A percentile compares a stretch with the other conserved stretches of the same genome.
Conservation (phyloP, 2,888 invertebrate genomes). For the Melieria crassipennis region DNA sequence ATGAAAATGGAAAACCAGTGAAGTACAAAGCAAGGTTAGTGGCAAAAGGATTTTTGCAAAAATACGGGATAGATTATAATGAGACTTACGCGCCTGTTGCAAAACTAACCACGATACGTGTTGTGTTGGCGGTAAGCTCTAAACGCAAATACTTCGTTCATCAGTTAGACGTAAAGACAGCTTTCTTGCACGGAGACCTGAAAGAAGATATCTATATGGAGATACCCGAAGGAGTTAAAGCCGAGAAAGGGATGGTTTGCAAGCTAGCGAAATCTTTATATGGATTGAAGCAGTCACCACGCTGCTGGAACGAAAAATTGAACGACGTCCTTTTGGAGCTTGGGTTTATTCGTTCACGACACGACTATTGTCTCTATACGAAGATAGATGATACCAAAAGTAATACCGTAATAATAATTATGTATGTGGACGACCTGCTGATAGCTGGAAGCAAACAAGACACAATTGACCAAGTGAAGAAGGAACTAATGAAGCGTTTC, state of each 20-base stretch:
- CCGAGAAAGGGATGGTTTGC: not conserved
- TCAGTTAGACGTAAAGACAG: constrained; percentile 33
- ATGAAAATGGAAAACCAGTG: constrained; percentile 22
- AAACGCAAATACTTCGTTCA: constrained; percentile 19
- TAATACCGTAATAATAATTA: constrained; percentile 2
- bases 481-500: no score
- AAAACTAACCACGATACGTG: constrained; percentile 33
- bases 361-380: constrained; percentile 22
- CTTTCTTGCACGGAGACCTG: constrained; percentile 32
- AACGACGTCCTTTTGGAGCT: constrained; percentile 10
- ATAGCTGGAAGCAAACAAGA: not conserved
- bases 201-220: constrained; percentile 35
- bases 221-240: constrained; percentile 26
- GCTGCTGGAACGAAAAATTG: constrained; percentile 37
- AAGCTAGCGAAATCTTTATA: constrained; percentile 27
- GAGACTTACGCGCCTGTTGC: constrained; percentile 36
- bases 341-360: constrained; percentile 3
- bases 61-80: constrained; percentile 32
- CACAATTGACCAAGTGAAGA: no score
- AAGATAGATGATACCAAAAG: not conserved
- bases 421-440: constrained; percentile 26
- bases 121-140: constrained; percentile 26
- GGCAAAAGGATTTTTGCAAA: constrained; percentile 35
- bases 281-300: constrained; percentile 33
- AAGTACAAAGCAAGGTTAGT: constrained; percentile 27